These are phyloP conservation scores for Oxycera nigricornis DNA, from an alignment of 2,888 invertebrate species.

Conservation along the genomic window DNA sequence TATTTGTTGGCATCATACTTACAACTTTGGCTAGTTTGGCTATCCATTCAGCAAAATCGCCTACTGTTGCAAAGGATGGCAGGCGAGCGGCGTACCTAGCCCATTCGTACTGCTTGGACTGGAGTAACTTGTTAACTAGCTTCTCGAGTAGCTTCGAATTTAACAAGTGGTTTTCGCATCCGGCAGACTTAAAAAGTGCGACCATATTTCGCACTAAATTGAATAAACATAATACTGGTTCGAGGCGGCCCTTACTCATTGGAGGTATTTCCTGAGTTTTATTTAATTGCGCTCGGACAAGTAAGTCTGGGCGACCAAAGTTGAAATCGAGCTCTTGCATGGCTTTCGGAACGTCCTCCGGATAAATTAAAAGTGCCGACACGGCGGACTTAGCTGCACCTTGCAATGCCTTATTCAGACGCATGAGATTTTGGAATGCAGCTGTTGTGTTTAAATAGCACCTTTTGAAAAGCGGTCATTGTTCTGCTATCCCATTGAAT, in stretches of 20 bases:
- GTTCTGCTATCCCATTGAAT: conserved; percentile 47
- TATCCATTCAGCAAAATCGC: not conserved
- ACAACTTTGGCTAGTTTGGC: too few relatives aligned
- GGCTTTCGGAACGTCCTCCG: conserved; percentile 16
- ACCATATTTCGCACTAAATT: too few relatives aligned
- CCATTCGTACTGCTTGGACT: too few relatives aligned
- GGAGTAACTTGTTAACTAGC: too few relatives aligned
- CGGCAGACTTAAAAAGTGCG: too few relatives aligned
- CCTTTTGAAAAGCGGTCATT: conserved; percentile 49
- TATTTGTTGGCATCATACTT: too few relatives aligned
- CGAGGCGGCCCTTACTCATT: conserved; percentile 35
- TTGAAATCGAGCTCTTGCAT: conserved; percentile 46
- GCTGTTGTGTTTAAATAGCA: too few relatives aligned
- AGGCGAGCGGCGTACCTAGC: not conserved
- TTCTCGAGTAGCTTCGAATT: not conserved
- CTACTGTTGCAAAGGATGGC: not conserved
- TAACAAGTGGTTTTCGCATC: not conserved
- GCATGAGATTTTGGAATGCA: too few relatives aligned
- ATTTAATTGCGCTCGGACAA: conserved; percentile 37
- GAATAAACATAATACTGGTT: not conserved
- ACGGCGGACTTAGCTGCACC: not conserved
- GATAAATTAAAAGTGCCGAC: not conserved
- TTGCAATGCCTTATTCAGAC: conserved; percentile 15
- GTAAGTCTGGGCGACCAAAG: conserved; percentile 47
- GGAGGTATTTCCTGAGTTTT: conserved; percentile 36